Conservation (phyloP, 92 coral and sea anemone genomes). For the Nematostella vectensis region DNA sequence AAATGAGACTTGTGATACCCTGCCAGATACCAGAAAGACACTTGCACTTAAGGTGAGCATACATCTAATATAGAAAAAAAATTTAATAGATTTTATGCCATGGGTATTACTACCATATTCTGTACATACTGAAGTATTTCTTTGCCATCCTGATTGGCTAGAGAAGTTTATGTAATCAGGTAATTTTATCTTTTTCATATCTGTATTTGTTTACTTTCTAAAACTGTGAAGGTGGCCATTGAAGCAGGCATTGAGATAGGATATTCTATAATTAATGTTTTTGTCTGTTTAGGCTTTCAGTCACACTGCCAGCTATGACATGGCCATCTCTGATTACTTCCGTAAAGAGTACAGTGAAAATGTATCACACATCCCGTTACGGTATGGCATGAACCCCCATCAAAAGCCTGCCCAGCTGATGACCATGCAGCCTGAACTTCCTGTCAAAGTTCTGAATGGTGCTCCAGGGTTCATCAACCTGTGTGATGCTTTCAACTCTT, state of each 20-base stretch:
- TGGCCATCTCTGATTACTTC: constrained; percentile 92
- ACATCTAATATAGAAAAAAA: neutral
- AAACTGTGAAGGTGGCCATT: too few relatives aligned
- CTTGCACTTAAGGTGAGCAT: constrained; percentile 70
- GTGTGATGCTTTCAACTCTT: constrained; percentile 95
- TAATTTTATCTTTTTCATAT: too few relatives aligned
- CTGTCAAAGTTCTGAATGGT: constrained; percentile 86
- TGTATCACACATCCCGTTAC: constrained; percentile 74
- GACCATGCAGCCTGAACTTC: constrained; percentile 75
- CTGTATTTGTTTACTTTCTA: too few relatives aligned
- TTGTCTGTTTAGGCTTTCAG: constrained; percentile 59
- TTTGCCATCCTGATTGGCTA: too few relatives aligned
- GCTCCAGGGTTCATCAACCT: constrained; percentile 95
- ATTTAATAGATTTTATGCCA: too few relatives aligned
- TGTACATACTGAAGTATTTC: too few relatives aligned
- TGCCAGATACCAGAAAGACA: constrained; percentile 63
- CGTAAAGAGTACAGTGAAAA: constrained; percentile 79
- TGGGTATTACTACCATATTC: too few relatives aligned
- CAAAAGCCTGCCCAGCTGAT: constrained; percentile 91
- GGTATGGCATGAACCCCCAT: constrained; percentile 98
- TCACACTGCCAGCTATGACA: constrained; percentile 91
- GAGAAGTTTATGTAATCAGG: too few relatives aligned
- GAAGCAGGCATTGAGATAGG: too few relatives aligned
- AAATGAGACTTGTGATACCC: constrained; percentile 45
- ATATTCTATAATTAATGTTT: neutral